Conservation (phyloP, 2,113 vertebrate genomes). For the Aegithalos caudatus region DNA sequence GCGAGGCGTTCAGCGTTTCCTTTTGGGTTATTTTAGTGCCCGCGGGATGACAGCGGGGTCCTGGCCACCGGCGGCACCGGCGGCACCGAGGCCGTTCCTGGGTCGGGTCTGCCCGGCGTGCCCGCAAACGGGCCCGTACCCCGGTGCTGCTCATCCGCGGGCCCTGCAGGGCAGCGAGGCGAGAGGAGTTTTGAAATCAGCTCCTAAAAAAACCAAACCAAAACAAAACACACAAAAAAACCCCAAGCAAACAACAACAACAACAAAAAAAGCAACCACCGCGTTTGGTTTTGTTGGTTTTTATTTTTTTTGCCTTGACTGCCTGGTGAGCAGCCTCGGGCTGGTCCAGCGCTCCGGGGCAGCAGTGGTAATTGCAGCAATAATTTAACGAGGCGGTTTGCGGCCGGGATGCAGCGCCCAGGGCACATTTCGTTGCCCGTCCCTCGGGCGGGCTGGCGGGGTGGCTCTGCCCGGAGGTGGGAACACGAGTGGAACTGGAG, state of each 20-base stretch:
- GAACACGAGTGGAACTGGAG: neutral
- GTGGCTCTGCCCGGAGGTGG: neutral
- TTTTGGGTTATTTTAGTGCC: neutral
- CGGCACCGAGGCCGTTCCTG: too few relatives aligned
- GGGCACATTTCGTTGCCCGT: neutral
- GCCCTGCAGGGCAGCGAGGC: neutral
- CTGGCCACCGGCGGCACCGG: neutral
- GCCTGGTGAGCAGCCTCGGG: neutral
- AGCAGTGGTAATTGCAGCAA: neutral
- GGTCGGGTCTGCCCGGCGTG: neutral
- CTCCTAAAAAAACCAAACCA: neutral
- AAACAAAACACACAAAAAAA: too few relatives aligned
- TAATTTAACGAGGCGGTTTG: neutral
- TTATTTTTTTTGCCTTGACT: too few relatives aligned
- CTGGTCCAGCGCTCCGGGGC: too few relatives aligned
- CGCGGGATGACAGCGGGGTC: neutral
- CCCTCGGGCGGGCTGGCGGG: neutral
- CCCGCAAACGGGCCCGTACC: neutral
- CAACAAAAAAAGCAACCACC: too few relatives aligned
- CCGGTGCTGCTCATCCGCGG: neutral
- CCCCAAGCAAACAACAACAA: too few relatives aligned
- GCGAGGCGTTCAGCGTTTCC: neutral
- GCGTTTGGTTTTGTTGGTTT: neutral
- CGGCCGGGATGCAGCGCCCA: neutral
- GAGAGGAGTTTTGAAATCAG: neutral